These are phyloP conservation scores for Heliconius hermathena DNA, from an alignment of 1,140 invertebrate species.

Conservation along the genomic window DNA sequence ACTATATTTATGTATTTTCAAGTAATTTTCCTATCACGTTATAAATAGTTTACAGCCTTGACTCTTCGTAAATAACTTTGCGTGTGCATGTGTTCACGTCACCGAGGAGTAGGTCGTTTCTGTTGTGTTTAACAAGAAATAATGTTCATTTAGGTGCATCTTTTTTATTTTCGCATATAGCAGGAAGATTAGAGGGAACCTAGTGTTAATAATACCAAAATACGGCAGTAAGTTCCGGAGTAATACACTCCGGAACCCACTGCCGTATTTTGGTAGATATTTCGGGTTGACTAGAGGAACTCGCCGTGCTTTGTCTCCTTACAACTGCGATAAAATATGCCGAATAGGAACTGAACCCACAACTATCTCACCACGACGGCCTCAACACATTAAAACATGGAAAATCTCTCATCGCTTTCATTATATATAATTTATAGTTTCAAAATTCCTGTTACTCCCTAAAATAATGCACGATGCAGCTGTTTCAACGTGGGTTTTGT, in stretches of 20 bases:
- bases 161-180: too few species aligned
- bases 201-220: too few species aligned
- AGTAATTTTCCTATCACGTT: conserved; percentile 4
- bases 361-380: too few species aligned
- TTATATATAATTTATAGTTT: not conserved
- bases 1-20: not conserved
- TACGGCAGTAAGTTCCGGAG: too few species aligned
- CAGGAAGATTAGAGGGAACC: too few species aligned
- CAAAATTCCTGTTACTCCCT: not conserved
- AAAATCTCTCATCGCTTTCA: not conserved
- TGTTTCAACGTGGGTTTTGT: not conserved
- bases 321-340: too few species aligned
- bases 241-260: too few species aligned
- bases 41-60: conserved; percentile 11
- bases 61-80: conserved; percentile 1
- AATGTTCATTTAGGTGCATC: not conserved
- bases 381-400: too few species aligned
- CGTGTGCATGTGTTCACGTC: not conserved
- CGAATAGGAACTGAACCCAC: too few species aligned
- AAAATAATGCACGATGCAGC: conserved; percentile 1
- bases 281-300: too few species aligned
- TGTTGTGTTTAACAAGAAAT: not conserved
- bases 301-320: too few species aligned
- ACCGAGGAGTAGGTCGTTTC: not conserved
- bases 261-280: too few species aligned